A percentile compares a stretch with the other conserved stretches of the same genome.
Evolutionary conservation across 2,888 invertebrate species (phyloP).

Genomic region (Palloptera scutellata): DNA sequence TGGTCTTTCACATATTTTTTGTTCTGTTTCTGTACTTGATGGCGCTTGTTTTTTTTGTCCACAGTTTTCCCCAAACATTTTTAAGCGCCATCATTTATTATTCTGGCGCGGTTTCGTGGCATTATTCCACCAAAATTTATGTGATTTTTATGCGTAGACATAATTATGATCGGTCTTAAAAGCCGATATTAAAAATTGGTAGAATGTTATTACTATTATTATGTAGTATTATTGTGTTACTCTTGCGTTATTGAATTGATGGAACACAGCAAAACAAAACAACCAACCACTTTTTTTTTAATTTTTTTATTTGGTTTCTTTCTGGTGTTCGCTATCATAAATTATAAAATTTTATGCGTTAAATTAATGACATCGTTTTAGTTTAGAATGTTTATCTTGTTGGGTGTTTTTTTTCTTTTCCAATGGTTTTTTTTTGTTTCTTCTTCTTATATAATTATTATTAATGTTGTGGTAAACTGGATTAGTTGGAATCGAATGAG

Average conservation of each 20-base stretch:
- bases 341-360: conserved; percentile 61
- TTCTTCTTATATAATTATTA: conserved; percentile 42
- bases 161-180: conserved; percentile 54
- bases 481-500: conserved; percentile 39
- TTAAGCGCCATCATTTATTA: conserved; percentile 63
- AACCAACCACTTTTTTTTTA: conserved; percentile 1
- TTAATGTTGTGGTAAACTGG: conserved; percentile 51
- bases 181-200: conserved; percentile 41
- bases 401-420: conserved; percentile 33
- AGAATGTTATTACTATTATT: not conserved
- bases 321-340: conserved; percentile 50
- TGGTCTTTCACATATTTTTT: conserved; percentile 4
- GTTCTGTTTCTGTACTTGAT: conserved; percentile 26
- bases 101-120: conserved; percentile 44
- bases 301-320: conserved; percentile 11
- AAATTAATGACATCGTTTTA: conserved; percentile 59
- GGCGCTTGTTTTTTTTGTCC: conserved; percentile 37
- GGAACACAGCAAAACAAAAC: not conserved
- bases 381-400: conserved; percentile 36
- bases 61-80: conserved; percentile 26
- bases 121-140: conserved; percentile 60
- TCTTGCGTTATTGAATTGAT: not conserved
- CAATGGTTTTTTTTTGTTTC: conserved; percentile 20
- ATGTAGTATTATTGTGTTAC: too few relatives aligned
- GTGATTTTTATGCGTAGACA: conserved; percentile 63